Evolutionary conservation across 2,888 invertebrate genomes (phyloP).

Genomic region (Frankliniella fusca): DNA sequence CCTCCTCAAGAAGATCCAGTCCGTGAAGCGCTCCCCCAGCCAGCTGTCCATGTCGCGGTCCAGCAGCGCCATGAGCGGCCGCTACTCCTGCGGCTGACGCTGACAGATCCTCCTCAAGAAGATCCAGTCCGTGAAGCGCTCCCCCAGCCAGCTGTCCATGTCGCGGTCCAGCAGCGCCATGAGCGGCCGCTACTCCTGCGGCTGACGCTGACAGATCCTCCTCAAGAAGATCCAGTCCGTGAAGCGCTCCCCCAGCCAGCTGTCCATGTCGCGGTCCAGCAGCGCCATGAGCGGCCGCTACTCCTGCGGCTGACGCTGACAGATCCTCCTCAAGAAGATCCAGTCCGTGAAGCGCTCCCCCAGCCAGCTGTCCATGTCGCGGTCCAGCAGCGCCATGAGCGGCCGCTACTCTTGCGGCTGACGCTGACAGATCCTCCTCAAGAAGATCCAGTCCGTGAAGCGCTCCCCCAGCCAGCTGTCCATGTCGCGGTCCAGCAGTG

Average conservation of each 20-base stretch:
- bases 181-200: slow-evolving; percentile 8
- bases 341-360: background rate
- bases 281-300: background rate
- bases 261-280: background rate
- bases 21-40: slow-evolving; percentile 13
- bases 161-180: background rate
- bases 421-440: background rate
- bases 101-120: background rate
- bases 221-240: background rate
- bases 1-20: background rate
- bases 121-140: slow-evolving; percentile 14
- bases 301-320: background rate
- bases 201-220: background rate
- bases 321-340: background rate
- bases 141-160: slow-evolving; percentile 10
- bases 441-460: background rate
- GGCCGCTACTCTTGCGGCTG: background rate
- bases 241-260: background rate
- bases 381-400: background rate
- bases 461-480: background rate
- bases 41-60: slow-evolving; percentile 4
- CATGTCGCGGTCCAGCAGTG: background rate
- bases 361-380: background rate
- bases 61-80: slow-evolving; percentile 4
- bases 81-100: background rate